phyloP scores from a whole-genome alignment of 2,797 vertebrate species.

The Cryptoprocta ferox region DNA sequence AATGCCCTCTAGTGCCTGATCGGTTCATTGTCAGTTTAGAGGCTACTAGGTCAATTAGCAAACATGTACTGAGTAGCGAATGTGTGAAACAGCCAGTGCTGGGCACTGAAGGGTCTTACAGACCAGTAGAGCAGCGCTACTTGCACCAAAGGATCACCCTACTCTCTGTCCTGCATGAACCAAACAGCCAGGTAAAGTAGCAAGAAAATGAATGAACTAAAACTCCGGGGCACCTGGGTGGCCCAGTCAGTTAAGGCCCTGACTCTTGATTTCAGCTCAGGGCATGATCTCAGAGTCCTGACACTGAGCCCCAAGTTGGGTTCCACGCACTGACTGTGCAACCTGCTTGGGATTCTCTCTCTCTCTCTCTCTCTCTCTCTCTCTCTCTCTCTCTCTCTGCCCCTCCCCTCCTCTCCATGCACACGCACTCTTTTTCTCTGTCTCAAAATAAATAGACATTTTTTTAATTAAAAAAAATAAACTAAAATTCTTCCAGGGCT shows the following conservation, averaged over 20 bases:
- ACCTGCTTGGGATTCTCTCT: no score
- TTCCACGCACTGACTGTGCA: no score
- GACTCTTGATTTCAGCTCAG: no score
- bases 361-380: no score
- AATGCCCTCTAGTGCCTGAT: conserved; percentile 67
- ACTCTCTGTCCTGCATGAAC: background rate
- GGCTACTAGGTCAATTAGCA: background rate
- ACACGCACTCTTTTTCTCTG: no score
- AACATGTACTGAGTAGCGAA: background rate
- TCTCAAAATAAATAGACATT: no score
- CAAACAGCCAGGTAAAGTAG: background rate
- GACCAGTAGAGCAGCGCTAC: background rate
- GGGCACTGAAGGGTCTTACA: background rate
- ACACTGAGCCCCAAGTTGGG: no score
- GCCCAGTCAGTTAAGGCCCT: no score
- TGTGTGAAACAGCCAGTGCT: background rate
- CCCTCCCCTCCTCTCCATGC: no score
- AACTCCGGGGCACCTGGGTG: background rate
- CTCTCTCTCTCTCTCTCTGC: no score
- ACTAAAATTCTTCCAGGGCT: background rate
- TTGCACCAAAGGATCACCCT: background rate
- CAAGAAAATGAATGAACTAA: background rate
- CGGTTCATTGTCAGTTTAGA: background rate
- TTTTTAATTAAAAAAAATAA: background rate
- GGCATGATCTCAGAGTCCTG: no score